Percentiles rank a stretch among this genome's conserved stretches.
These are phyloP conservation scores for Xylota sylvarum DNA, from an alignment of 2,888 invertebrate species.

Conservation along the genomic window DNA sequence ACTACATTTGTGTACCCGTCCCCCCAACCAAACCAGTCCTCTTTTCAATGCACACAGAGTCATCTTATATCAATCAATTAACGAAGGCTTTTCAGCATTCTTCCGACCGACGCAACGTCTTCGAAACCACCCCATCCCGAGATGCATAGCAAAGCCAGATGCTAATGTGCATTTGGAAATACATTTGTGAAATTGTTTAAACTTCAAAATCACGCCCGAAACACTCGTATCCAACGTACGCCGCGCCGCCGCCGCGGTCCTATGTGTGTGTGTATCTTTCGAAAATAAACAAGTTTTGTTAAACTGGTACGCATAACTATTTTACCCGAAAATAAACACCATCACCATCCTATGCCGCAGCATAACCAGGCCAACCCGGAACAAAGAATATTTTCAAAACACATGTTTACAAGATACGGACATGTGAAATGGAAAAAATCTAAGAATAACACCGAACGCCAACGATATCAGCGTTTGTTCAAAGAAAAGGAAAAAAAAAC, in stretches of 20 bases:
- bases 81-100: slow-evolving; percentile 57
- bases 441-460: slow-evolving; percentile 26
- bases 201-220: background rate
- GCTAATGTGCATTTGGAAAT: slow-evolving; percentile 10
- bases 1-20: slow-evolving; percentile 8
- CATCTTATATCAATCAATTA: slow-evolving; percentile 69
- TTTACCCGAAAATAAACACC: slow-evolving; percentile 50
- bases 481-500: too few relatives aligned
- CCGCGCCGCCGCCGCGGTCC: too few relatives aligned
- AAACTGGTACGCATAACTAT: slow-evolving; percentile 59
- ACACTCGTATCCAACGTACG: slow-evolving; percentile 8
- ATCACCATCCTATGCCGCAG: background rate
- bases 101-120: slow-evolving; percentile 5
- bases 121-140: background rate
- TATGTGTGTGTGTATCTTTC: background rate
- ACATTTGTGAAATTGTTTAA: slow-evolving; percentile 1
- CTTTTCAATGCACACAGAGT: background rate
- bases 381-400: slow-evolving; percentile 36
- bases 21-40: background rate
- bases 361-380: slow-evolving; percentile 52
- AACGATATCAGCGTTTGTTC: background rate
- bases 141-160: slow-evolving; percentile 1
- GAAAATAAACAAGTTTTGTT: slow-evolving; percentile 35
- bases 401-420: slow-evolving; percentile 41
- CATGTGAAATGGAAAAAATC: slow-evolving; percentile 14